Evolutionary conservation across 2,797 vertebrate species (phyloP), one percentile per base, ranked within the genome.

Genomic region (Cirrhinus mrigala): DNA sequence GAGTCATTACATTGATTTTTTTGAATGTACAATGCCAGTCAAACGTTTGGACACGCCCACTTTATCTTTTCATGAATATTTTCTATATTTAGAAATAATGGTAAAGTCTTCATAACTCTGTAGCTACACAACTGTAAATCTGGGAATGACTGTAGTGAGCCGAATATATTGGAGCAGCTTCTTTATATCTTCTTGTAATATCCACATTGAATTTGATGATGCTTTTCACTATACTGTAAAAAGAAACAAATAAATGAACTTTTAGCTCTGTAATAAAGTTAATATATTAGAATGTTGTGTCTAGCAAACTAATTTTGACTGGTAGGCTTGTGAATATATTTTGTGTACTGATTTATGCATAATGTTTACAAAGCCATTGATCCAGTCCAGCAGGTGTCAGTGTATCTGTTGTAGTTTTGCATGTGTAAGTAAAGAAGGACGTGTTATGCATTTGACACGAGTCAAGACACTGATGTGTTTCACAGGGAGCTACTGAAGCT

Each of bases 311-410:
- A n/a, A 44, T n/a, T 14, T 44, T 7, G 40, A 4, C 20, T n/a
- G 7, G 20, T 56, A 56, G 54, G 22, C 8, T 22, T 15, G 22
- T 58, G 20, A 58, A 58, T 3, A n/a, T 58, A 58, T 22, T 9
- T 54, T 18, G 18, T 7, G 52, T 29, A 16, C 6, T 33, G 62
- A 9, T 33, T 29, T 66, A 10, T 9, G 3, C 3, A 29, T 4
- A 0, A 68, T 22, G 22, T 71, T 74, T 29, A 50, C 2, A 16
- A 37, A n/a, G 11, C 22, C 40, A 58, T 24, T 33, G 58, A 4
- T 76, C 82, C 82, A 29, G 74, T 69, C 62, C 82, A 56, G 82
- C 74, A 84, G 82, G 62, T 77, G 82, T 40, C 82, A 73, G 50
- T 84, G 20, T 69, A 0, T 24, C 16, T 20, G n/a, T 16, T 68